Conservation (phyloP, 2,888 invertebrate species). For the Lithophane semibrunnea region DNA sequence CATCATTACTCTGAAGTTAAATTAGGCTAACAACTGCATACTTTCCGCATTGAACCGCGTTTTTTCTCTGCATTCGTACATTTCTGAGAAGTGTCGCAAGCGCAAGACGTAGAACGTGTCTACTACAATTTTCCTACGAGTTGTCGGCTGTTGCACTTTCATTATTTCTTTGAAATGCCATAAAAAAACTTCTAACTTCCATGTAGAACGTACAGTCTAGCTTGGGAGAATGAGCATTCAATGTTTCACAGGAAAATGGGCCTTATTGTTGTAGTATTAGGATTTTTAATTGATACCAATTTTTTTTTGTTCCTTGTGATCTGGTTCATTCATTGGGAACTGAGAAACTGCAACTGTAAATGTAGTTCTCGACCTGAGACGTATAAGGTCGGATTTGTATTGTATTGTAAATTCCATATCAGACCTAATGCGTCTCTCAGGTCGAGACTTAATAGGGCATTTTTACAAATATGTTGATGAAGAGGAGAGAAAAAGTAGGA, state of each 20-base stretch:
- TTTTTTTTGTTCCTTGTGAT: not conserved
- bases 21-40: conserved; percentile 35
- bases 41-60: conserved; percentile 41
- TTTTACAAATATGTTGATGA: not conserved
- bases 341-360: not conserved
- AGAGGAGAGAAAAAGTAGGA: not conserved
- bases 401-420: too few relatives aligned
- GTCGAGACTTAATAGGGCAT: too few relatives aligned
- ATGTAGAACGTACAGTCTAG: conserved; percentile 25
- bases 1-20: conserved; percentile 18
- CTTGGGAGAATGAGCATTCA: not conserved
- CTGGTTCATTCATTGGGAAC: not conserved
- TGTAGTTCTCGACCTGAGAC: too few relatives aligned
- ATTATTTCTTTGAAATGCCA: conserved; percentile 57
- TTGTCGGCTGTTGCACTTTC: conserved; percentile 53
- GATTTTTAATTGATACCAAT: not conserved
- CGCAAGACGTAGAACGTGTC: conserved; percentile 22
- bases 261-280: not conserved
- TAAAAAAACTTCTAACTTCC: conserved; percentile 36
- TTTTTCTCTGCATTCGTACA: conserved; percentile 31
- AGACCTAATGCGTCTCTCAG: too few relatives aligned
- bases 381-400: too few relatives aligned
- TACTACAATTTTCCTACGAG: conserved; percentile 41
- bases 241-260: conserved; percentile 24
- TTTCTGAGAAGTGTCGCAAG: conserved; percentile 50